Conservation (phyloP, 2,113 vertebrate genomes). For the Alethe diademata region DNA sequence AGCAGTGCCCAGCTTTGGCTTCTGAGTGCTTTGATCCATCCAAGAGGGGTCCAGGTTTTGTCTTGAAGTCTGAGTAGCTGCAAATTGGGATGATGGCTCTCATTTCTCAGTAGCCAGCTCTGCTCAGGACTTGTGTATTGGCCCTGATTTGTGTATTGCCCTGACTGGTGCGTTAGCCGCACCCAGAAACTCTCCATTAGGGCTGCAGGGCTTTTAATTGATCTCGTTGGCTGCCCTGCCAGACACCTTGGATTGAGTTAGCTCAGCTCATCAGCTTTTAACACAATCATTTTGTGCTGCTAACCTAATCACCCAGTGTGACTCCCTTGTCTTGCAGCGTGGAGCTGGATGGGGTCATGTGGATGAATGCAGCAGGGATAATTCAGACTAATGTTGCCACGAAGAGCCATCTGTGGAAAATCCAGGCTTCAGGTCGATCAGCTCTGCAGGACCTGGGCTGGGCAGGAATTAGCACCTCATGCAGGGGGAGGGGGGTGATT, state of each 20-base stretch:
- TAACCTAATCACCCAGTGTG: conserved; percentile 43
- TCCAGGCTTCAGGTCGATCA: background rate
- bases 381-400: background rate
- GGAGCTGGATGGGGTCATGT: background rate
- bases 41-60: background rate
- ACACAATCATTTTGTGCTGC: conserved; percentile 45
- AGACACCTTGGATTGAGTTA: conserved; percentile 60
- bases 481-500: background rate
- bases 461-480: background rate
- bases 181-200: conserved; percentile 19
- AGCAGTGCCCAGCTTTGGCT: background rate
- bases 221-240: background rate
- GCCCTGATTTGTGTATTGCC: background rate
- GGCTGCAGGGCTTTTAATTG: conserved; percentile 44
- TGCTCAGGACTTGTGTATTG: background rate
- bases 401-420: background rate
- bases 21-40: background rate
- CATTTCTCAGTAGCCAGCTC: background rate
- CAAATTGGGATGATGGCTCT: background rate
- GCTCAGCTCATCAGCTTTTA: conserved; percentile 46
- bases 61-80: background rate
- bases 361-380: background rate
- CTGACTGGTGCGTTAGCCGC: background rate
- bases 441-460: background rate
- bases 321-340: background rate